These are phyloP conservation scores for Lithobates pipiens DNA, from an alignment of 2,797 vertebrate species.

Conservation along the genomic window DNA sequence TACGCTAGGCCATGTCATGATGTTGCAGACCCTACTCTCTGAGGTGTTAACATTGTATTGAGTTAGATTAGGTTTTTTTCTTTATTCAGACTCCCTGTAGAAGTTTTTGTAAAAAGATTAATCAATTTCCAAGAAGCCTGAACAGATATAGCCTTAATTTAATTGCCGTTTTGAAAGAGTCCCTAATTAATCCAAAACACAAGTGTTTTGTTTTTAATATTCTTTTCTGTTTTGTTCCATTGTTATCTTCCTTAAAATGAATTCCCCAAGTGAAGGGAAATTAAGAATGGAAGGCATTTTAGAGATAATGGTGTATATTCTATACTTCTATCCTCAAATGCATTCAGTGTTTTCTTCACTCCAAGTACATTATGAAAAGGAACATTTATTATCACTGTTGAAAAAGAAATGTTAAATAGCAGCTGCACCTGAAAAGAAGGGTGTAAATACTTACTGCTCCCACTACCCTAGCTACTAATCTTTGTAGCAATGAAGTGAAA, in stretches of 20 bases:
- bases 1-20: no score
- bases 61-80: conserved; percentile 17
- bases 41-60: not conserved
- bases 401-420: no score
- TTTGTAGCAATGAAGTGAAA: no score
- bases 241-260: conserved; percentile 20
- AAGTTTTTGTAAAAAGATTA: conserved; percentile 50
- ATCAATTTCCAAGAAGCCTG: conserved; percentile 39
- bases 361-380: not conserved
- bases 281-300: conserved; percentile 5
- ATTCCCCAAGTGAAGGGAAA: not conserved
- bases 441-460: no score
- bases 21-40: no score
- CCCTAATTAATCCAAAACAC: conserved; percentile 17
- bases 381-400: not conserved
- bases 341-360: not conserved
- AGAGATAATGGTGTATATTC: conserved; percentile 3
- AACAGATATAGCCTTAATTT: conserved; percentile 32
- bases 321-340: not conserved
- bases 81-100: conserved; percentile 11
- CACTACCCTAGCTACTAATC: no score
- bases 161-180: conserved; percentile 31
- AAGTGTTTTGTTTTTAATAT: conserved; percentile 14
- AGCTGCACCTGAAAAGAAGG: no score
- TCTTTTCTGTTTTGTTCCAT: conserved; percentile 7